Base-by-base conservation (phyloP, 2,888 invertebrate species). In the Leptopilina syphax region DNA sequence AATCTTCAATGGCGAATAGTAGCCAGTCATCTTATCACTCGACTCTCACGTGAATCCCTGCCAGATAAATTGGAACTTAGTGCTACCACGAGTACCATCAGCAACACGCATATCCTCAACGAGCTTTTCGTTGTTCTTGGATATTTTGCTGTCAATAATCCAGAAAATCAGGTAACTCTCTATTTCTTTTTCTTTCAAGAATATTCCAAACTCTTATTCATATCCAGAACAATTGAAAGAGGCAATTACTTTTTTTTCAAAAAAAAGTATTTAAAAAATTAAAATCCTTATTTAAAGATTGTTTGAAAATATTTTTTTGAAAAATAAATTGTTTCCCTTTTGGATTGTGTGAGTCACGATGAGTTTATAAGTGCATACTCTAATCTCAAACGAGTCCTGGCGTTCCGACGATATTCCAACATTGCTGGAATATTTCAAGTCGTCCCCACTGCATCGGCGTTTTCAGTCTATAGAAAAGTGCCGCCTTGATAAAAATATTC, bases 1-100 rank as follows among this genome's bases (percentile, higher is more conserved):
- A 97, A 96, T 4, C 93, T 98, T 63, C 97, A 98, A 92, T 96
- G 97, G 92, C 94, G 97, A 1, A 96, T 97, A 86, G 97, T 98
- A 77, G 95, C 96, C 57, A 96, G 96, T 80, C 95, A 97, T 88
- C 93, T 98, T 78, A 94, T 98, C 84, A 96, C 96, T 93, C 94
- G 95, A 86, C 93, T 94, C 76, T 94, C 91, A 1, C 89, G 94
- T 65, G 94, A 94, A 91, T 87, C 92, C 89, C 80, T 90, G 68
- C 81, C 86, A 54, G 85, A 86, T 76, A 88, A 89, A 70, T 66
- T 83, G 77, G 88, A 86, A 78, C 79, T 76, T 85, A 80, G 91
- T 88, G 86, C 93, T 86, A 85, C 91, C 90, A 93, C 92, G 79
- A 73, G 73, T 57, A 57, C 87, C 89, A 93, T 90, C 83, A 93